Evolutionary conservation across 2,888 invertebrate species (phyloP), one percentile per base, ranked within the genome.

Genomic region (Polyploca ridens): DNA sequence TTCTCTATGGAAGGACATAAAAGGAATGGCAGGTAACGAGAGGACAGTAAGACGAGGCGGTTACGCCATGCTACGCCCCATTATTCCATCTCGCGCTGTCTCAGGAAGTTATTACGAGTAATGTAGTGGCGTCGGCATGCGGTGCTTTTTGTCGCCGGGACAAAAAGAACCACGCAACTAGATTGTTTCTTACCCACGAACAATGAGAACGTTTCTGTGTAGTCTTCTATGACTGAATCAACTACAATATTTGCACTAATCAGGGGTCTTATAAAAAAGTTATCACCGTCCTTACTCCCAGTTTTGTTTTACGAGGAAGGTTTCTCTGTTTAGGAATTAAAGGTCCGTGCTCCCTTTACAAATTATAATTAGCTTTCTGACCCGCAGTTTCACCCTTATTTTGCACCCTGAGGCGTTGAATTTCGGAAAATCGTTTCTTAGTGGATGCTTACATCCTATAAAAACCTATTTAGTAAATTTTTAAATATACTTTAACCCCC

Each of bases 71-170:
- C 82, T 79, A 79, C 83, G 78, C 72, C 74, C 84, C 85, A 87
- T 90, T 88, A 89, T 85, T 76, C 73, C 79, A 83, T 84, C 16
- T 54, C 81, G 81, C 77, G 78, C 81, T 74, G 81, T 67, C 78
- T 77, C 83, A 81, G 87, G 86, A 88, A 87, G 88, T 86, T 87
- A 86, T 90, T 87, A 87, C 83, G 84, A 79, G 83, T 90, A 89
- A 88, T 90, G 88, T 86, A 89, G 85, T 84, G 84, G 78, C 76
- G 77, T 66, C 73, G 80, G 82, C 82, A 77, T 78, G 79, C 81
- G 74, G 70, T 75, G 81, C 81, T 84, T 88, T 88, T 89, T 89
- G 85, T 87, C 80, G 76, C 70, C 69, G 71, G 74, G 75, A 90
- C 85, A 88, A 90, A n/a, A 87, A 84, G 82, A 82, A 81, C 76